phyloP scores from a whole-genome alignment of 2,888 invertebrate species.

The Tachina grossa region DNA sequence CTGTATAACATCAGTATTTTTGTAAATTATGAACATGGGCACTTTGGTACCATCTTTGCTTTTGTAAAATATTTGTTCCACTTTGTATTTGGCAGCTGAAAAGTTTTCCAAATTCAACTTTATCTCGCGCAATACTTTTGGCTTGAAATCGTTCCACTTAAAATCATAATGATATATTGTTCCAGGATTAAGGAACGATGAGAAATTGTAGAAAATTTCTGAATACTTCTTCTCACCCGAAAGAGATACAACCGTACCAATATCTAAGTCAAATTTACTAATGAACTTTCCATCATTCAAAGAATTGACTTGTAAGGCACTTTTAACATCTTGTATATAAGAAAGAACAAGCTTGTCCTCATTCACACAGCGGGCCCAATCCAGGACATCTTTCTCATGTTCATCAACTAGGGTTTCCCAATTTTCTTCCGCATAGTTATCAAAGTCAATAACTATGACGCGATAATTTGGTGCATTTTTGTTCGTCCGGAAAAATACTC shows the following conservation, averaged over 20 bases:
- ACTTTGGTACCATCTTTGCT: conserved; percentile 97
- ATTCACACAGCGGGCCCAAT: conserved; percentile 94
- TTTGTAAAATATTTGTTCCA: conserved; percentile 94
- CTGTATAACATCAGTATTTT: conserved; percentile 84
- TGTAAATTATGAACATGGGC: conserved; percentile 96
- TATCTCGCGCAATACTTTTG: conserved; percentile 91
- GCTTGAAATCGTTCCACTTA: conserved; percentile 85
- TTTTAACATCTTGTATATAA: conserved; percentile 98
- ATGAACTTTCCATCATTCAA: conserved; percentile 88
- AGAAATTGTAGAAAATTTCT: conserved; percentile 97
- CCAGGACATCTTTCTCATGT: conserved; percentile 92
- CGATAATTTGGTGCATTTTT: conserved; percentile 96
- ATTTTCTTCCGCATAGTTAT: conserved; percentile 87
- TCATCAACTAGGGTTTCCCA: conserved; percentile 94
- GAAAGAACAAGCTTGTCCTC: conserved; percentile 93
- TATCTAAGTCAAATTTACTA: conserved; percentile 90
- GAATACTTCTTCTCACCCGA: conserved; percentile 92
- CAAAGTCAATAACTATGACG: conserved; percentile 91
- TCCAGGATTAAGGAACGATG: conserved; percentile 95
- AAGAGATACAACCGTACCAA: conserved; percentile 93
- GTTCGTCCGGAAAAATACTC: conserved; percentile 95
- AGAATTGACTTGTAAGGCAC: conserved; percentile 91
- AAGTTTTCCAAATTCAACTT: conserved; percentile 90
- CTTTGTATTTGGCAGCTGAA: conserved; percentile 90
- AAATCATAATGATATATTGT: conserved; percentile 94